Evolutionary conservation across 2,113 vertebrate genomes (phyloP), one percentile per base, ranked within the genome.

Genomic region (Syngnathus typhle): DNA sequence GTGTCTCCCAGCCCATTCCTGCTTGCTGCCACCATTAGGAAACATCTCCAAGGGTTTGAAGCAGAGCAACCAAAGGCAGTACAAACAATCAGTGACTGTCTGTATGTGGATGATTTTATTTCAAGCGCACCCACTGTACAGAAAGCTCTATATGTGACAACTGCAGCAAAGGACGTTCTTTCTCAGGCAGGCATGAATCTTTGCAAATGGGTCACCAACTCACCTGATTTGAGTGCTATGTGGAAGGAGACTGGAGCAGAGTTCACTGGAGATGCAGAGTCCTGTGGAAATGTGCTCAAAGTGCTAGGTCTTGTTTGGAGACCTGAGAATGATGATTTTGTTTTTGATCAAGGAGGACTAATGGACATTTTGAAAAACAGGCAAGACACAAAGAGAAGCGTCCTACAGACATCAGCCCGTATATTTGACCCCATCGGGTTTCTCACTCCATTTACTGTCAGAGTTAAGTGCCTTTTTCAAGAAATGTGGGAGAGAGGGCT

Each of bases 241-340:
- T 73, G 58, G 51, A 58, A 13, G 46, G 52, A 70, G 37, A 68
- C 5, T 27, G 51, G 51, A 49, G 1, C 49, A 7, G 41, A 73
- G 6, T 19, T 19, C 9, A 52, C 11, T 39, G 5, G 9, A 36
- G 12, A 64, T 1, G 19, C 54, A 36, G 49, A 62, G 8, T 18
- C 23, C 2, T 15, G 27, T 41, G 68, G 21, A 56, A 68, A 51
- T 38, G 61, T 70, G 18, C 64, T 78, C 2, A 70, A 78, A 11
- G 76, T 78, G 13, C 23, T 78, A 3, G 70, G 67, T 1, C 44
- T 73, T 4, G 54, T 67, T 3, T 82, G 68, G 64, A 72, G 63
- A 59, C 15, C 43, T 9, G 68, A 71, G 3, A 68, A 7, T 0
- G 59, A 78, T 51, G 64, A 78, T 0, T 80, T 75, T 62, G 46